Conservation (phyloP, 2,113 vertebrate species). For the Gulo gulo region DNA sequence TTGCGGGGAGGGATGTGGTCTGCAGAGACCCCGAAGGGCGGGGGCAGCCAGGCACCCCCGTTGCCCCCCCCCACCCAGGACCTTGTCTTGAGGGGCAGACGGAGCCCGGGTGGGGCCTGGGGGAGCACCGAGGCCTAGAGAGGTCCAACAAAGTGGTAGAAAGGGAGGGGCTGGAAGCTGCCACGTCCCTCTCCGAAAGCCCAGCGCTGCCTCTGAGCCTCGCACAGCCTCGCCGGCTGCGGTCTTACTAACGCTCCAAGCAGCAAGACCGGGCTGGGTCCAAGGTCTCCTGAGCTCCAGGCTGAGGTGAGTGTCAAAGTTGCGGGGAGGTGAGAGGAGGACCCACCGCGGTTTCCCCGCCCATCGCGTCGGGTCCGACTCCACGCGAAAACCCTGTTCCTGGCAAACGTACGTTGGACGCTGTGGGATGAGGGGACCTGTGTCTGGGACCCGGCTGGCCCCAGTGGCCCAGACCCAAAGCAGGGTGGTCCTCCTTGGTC, state of each 20-base stretch:
- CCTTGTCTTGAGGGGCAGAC: accelerated
- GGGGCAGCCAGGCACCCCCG: accelerated
- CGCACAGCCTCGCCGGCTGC: accelerated
- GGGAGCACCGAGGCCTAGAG: background rate
- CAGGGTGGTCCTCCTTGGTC: too few species aligned
- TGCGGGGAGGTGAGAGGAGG: accelerated
- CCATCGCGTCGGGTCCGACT: accelerated
- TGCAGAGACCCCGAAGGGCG: background rate
- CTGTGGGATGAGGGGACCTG: accelerated
- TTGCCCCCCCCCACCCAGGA: accelerated
- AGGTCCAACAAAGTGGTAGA: accelerated
- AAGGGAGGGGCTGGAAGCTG: accelerated
- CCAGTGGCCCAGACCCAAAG: accelerated
- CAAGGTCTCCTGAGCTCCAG: accelerated
- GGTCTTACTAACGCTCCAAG: accelerated
- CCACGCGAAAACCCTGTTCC: accelerated
- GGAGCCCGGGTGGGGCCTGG: accelerated
- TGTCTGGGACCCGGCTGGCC: too few species aligned
- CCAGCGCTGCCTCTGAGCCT: background rate
- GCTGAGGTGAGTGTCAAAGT: accelerated
- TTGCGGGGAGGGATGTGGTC: accelerated
- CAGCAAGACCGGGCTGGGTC: accelerated
- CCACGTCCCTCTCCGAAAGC: background rate
- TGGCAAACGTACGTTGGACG: accelerated
- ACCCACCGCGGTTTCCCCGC: accelerated